phyloP scores from a whole-genome alignment of 2,797 vertebrate genomes.

The Hybognathus amarus region DNA sequence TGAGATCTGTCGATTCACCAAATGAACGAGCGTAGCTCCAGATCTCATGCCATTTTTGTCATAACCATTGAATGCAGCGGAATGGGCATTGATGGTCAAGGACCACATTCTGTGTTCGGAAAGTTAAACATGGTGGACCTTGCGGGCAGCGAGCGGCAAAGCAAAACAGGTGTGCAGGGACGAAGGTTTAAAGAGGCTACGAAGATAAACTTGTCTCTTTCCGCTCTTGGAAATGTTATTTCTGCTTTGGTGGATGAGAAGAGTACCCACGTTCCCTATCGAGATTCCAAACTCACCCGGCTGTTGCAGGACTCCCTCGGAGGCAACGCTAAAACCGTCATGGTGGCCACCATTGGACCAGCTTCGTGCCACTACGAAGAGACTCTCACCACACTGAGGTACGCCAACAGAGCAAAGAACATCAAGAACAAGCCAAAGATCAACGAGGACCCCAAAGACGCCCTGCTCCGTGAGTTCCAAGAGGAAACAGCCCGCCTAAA shows the following conservation, averaged over 20 bases:
- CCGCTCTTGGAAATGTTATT: slow-evolving; percentile 95
- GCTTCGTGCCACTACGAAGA: slow-evolving; percentile 89
- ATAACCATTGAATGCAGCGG: slow-evolving; percentile 95
- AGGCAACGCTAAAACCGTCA: slow-evolving; percentile 95
- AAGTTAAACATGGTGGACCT: slow-evolving; percentile 98
- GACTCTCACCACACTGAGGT: slow-evolving; percentile 91
- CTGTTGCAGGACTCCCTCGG: slow-evolving; percentile 95
- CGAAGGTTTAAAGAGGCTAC: slow-evolving; percentile 92
- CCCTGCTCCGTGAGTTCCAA: slow-evolving; percentile 93
- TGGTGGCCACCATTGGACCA: slow-evolving; percentile 94
- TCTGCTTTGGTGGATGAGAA: slow-evolving; percentile 89
- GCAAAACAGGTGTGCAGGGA: slow-evolving; percentile 85
- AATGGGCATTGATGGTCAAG: slow-evolving; percentile 84
- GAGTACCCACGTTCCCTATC: slow-evolving; percentile 92
- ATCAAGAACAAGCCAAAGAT: slow-evolving; percentile 96
- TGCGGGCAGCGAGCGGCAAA: slow-evolving; percentile 94
- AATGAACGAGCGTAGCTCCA: slow-evolving; percentile 96
- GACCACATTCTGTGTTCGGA: slow-evolving; percentile 96
- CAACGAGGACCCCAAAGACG: slow-evolving; percentile 97
- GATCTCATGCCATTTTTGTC: slow-evolving; percentile 94
- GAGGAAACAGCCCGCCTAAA: slow-evolving; percentile 93
- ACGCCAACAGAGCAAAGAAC: slow-evolving; percentile 95
- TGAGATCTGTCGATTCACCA: slow-evolving; percentile 90
- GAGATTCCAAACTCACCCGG: slow-evolving; percentile 97
- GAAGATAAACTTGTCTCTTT: slow-evolving; percentile 97